These are phyloP conservation scores for Oriolus oriolus DNA, from an alignment of 2,113 vertebrate species.

Conservation along the genomic window DNA sequence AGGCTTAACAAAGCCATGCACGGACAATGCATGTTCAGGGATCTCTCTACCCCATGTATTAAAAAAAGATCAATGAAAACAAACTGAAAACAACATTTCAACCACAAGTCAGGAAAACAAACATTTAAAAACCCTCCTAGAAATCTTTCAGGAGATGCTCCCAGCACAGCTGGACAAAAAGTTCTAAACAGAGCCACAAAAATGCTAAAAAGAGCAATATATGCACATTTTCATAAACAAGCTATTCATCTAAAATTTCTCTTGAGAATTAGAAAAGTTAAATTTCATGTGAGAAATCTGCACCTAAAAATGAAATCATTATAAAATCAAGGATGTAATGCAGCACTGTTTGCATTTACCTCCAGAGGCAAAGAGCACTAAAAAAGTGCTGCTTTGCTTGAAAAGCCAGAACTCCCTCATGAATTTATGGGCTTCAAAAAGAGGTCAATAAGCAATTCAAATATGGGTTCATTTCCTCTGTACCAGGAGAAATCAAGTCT, in stretches of 20 bases:
- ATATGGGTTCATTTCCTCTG: neutral
- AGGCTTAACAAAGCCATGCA: neutral
- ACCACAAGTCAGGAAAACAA: neutral
- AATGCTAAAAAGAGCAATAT: neutral
- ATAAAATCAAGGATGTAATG: neutral
- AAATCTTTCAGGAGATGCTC: neutral
- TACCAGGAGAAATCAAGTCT: neutral
- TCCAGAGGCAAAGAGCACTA: neutral
- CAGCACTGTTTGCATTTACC: neutral
- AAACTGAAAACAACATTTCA: neutral
- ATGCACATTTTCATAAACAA: neutral
- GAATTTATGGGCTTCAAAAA: neutral
- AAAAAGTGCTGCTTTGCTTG: neutral
- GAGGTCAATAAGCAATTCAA: neutral
- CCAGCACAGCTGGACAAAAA: neutral
- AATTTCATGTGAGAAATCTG: neutral
- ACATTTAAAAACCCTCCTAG: rapidly evolving
- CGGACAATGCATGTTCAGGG: neutral
- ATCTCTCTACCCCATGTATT: neutral
- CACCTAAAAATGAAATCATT: neutral
- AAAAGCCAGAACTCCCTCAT: neutral
- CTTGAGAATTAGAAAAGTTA: neutral
- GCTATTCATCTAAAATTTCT: neutral
- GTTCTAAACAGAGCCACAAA: neutral
- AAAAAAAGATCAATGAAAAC: neutral